Evolutionary conservation across 2,888 invertebrate species (phyloP).

Genomic region (Rhagonycha lutea): DNA sequence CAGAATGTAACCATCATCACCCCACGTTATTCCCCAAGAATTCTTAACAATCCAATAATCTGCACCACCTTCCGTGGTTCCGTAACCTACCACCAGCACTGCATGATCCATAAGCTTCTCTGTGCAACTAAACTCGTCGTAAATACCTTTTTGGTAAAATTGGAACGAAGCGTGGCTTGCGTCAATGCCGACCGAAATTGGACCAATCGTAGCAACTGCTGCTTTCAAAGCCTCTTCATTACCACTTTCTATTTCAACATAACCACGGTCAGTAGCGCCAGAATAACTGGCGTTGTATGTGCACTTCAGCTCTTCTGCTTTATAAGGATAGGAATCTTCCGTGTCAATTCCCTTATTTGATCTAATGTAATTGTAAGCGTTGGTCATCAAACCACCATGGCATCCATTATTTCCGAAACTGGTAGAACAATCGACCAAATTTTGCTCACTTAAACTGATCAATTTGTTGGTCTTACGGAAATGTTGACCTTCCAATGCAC

Average conservation of each 20-base stretch:
- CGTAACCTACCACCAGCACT: conserved; percentile 82
- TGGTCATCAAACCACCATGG: conserved; percentile 82
- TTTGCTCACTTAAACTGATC: no score
- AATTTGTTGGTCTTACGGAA: conserved; percentile 54
- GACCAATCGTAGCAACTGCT: conserved; percentile 84
- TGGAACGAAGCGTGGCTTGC: conserved; percentile 85
- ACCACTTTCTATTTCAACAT: conserved; percentile 72
- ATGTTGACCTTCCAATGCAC: conserved; percentile 85
- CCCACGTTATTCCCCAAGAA: conserved; percentile 83
- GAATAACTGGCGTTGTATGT: conserved; percentile 66
- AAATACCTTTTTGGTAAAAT: conserved; percentile 79
- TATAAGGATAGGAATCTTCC: conserved; percentile 85
- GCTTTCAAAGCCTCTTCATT: conserved; percentile 73
- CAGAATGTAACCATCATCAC: conserved; percentile 82
- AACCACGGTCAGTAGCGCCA: conserved; percentile 84
- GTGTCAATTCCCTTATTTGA: conserved; percentile 89
- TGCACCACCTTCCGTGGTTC: conserved; percentile 69
- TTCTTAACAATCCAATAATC: conserved; percentile 90
- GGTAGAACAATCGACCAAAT: conserved; percentile 47
- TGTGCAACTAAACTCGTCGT: conserved; percentile 79
- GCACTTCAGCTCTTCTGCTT: conserved; percentile 74
- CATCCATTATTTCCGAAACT: conserved; percentile 89
- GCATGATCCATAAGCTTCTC: conserved; percentile 78
- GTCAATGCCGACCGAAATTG: conserved; percentile 55
- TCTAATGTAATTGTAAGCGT: conserved; percentile 78